Evolutionary conservation across 2,113 vertebrate genomes (phyloP).

Genomic region (Ascaphus truei): DNA sequence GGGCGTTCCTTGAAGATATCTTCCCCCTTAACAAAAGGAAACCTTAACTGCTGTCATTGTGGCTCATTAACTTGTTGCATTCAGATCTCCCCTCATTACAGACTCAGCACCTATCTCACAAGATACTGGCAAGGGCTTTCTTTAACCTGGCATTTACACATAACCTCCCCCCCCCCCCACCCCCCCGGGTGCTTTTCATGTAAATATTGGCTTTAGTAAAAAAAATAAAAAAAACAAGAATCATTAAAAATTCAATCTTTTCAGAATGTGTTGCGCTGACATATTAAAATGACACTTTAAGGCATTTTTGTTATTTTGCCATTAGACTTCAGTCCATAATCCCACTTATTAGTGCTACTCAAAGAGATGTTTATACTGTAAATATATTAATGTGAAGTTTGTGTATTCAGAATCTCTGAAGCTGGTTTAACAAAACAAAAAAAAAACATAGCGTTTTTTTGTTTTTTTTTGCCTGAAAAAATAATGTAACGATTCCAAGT

Average conservation of each 20-base stretch:
- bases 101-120: conserved; percentile 44
- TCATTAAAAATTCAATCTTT: conserved; percentile 10
- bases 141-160: conserved; percentile 24
- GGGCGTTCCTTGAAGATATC: conserved; percentile 18
- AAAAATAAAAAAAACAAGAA: background rate
- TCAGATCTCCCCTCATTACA: background rate
- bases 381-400: background rate
- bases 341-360: conserved; percentile 16
- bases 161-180: too few relatives aligned
- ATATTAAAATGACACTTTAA: conserved; percentile 20
- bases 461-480: too few relatives aligned
- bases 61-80: conserved; percentile 3
- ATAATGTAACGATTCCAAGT: too few relatives aligned
- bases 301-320: background rate
- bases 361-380: background rate
- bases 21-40: conserved; percentile 47
- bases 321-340: background rate
- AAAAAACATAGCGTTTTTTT: too few relatives aligned
- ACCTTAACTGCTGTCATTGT: conserved; percentile 39
- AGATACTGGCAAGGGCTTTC: conserved; percentile 27
- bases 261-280: conserved; percentile 6
- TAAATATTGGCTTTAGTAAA: conserved; percentile 16
- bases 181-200: background rate
- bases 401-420: background rate
- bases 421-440: background rate